Base-by-base conservation (phyloP, 1,140 invertebrate species). In the Drosophila aff. region DNA sequence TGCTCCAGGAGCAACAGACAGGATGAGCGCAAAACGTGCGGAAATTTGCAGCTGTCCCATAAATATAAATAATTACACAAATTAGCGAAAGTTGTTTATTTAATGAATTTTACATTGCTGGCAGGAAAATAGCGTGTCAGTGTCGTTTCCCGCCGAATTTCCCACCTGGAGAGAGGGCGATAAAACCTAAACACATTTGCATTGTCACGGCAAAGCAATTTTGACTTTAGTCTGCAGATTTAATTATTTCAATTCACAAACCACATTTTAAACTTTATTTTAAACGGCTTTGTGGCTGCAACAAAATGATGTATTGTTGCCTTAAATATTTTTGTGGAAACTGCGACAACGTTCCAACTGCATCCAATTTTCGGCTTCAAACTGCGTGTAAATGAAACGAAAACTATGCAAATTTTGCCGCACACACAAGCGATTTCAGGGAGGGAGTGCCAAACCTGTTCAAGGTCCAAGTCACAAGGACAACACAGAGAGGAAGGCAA, bases 21-120 rank as follows among this genome's bases (percentile, higher is more conserved):
- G 64, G 75, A 57, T 78, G 75, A 55, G 26, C 64, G 18, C 55
- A 50, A 53, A 77, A 68, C 59, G 76, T 79, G 76, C 76, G 67
- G 76, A 79, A 79, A 79, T 78, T 79, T 74, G 62, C 49, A 80
- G 84, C 76, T 83, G 76, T 67, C 81, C 79, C 78, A 83, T 76
- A 85, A 81, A 79, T 81, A 80, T 79, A 85, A 85, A 89, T 89
- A 77, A 90, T 89, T 90, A 90, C 75, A 69, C 50, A 89, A 89
- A 89, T 89, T 89, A 85, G 69, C 73, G 38, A 83, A 75, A 71
- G 81, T 79, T 90, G 81, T 89, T 89, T 90, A 81, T 89, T 62
- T 79, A 89, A 89, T 89, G 78, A 90, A 89, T 90, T 90, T 76
- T 53, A 73, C 67, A 73, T 73, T 73, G 67, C 67, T 62, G 43